Evolutionary conservation across 2,888 invertebrate genomes (phyloP).

Genomic region (Microchrysa polita): DNA sequence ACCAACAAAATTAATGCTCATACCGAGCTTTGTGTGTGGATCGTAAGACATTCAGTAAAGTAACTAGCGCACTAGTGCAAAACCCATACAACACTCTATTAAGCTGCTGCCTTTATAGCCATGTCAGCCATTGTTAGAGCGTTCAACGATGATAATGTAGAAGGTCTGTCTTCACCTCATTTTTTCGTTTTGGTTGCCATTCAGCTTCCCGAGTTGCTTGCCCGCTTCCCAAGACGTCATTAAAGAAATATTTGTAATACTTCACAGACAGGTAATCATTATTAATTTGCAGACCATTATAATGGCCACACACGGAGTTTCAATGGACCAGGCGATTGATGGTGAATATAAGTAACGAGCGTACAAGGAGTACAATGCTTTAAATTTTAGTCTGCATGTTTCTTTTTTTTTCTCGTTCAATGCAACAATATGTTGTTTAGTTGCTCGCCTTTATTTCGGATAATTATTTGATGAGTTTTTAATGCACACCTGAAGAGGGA

Average conservation of each 20-base stretch:
- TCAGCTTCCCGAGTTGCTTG: background rate
- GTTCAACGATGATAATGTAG: background rate
- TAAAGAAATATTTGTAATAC: constrained; percentile 37
- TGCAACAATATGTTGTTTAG: constrained; percentile 12
- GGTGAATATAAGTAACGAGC: background rate
- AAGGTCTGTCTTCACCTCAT: background rate
- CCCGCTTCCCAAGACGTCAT: constrained; percentile 27
- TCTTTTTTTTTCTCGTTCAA: background rate
- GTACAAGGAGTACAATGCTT: background rate
- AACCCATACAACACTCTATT: constrained; percentile 3
- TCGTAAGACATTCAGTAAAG: constrained; percentile 17
- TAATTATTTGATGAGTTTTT: constrained; percentile 33
- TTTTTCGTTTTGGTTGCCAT: background rate
- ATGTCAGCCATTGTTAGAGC: background rate
- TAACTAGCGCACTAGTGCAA: background rate
- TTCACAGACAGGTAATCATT: constrained; percentile 22
- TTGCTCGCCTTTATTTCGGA: constrained; percentile 11
- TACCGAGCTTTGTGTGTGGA: constrained; percentile 21
- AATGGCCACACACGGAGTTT: constrained; percentile 34
- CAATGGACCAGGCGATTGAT: background rate
- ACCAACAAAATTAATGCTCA: constrained; percentile 28
- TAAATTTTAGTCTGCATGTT: no score
- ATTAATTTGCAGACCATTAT: constrained; percentile 21
- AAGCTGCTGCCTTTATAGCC: background rate
- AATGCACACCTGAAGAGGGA: constrained; percentile 20